phyloP scores from a whole-genome alignment of 2,113 vertebrate species.

The Raphicerus campestris region DNA sequence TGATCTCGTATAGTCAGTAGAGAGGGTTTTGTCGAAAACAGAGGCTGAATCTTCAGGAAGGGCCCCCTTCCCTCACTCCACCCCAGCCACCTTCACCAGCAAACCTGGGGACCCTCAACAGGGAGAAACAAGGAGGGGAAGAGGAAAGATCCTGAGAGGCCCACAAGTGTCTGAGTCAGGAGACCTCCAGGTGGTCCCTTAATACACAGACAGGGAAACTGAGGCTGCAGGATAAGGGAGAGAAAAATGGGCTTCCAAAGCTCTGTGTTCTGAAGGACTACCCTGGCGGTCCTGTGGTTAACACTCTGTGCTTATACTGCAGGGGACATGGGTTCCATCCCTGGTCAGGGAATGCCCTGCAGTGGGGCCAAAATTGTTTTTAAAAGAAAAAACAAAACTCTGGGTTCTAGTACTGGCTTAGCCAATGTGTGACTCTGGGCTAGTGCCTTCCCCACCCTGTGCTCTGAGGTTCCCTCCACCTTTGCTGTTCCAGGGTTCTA shows the following conservation, averaged over 20 bases:
- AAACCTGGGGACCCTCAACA: not conserved
- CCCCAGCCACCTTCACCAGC: not conserved
- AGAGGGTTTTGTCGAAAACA: not conserved
- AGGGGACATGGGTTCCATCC: not conserved
- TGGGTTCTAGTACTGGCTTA: not conserved
- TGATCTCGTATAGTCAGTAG: not conserved
- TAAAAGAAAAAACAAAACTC: not conserved
- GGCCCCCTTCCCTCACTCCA: not conserved
- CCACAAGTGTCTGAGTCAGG: not conserved
- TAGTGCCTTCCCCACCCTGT: not conserved
- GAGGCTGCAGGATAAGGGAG: not conserved
- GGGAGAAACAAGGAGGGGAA: not conserved
- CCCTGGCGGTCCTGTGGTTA: not conserved
- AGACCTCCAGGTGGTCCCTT: not conserved
- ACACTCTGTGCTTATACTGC: not conserved
- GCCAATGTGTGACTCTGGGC: not conserved
- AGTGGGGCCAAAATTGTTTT: not conserved
- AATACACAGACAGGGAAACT: not conserved
- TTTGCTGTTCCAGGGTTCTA: not conserved
- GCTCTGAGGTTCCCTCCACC: not conserved
- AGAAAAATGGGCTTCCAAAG: not conserved
- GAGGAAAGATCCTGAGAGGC: not conserved
- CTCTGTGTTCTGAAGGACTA: not conserved
- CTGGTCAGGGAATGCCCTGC: not conserved
- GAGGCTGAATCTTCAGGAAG: not conserved